Percentiles rank a stretch among this genome's conserved stretches.
phyloP scores from a whole-genome alignment of 2,113 vertebrate genomes.

The Rhinogobius similis region DNA sequence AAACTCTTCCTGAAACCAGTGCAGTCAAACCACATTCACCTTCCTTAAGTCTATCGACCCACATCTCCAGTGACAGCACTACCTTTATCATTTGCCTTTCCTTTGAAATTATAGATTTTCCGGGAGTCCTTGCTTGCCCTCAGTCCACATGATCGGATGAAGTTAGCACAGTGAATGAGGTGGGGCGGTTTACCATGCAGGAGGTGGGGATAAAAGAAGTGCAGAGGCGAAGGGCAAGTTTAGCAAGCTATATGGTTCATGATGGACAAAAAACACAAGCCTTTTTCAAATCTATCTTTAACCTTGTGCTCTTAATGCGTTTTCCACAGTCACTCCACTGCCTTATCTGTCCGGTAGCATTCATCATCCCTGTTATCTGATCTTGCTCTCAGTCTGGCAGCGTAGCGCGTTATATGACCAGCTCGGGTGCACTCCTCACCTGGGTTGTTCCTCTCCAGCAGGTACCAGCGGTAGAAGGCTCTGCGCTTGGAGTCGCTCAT shows the following conservation, averaged over 20 bases:
- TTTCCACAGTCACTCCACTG: constrained; percentile 17
- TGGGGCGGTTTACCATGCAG: constrained; percentile 50
- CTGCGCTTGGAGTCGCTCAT: constrained; percentile 85
- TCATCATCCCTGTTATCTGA: constrained; percentile 3
- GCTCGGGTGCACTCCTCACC: constrained; percentile 61
- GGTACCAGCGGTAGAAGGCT: constrained; percentile 85
- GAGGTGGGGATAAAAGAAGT: constrained; percentile 10
- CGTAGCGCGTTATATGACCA: neutral
- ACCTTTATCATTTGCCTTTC: constrained; percentile 51
- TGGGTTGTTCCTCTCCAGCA: constrained; percentile 83
- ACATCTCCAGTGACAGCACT: constrained; percentile 58
- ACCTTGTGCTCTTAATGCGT: constrained; percentile 22
- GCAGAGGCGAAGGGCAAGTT: constrained; percentile 28
- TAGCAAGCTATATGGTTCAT: constrained; percentile 42
- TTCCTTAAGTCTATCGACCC: constrained; percentile 56
- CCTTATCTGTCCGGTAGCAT: neutral
- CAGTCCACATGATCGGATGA: constrained; percentile 46
- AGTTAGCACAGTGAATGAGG: constrained; percentile 31
- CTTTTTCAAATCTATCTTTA: constrained; percentile 36
- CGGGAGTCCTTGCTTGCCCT: constrained; percentile 54
- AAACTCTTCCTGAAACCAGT: constrained; percentile 49
- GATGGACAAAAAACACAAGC: constrained; percentile 14
- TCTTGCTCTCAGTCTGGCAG: neutral
- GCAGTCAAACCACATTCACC: constrained; percentile 38
- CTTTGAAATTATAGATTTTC: constrained; percentile 54